phyloP scores from a whole-genome alignment of 2,113 vertebrate genomes.

The Megaceryle maxima region DNA sequence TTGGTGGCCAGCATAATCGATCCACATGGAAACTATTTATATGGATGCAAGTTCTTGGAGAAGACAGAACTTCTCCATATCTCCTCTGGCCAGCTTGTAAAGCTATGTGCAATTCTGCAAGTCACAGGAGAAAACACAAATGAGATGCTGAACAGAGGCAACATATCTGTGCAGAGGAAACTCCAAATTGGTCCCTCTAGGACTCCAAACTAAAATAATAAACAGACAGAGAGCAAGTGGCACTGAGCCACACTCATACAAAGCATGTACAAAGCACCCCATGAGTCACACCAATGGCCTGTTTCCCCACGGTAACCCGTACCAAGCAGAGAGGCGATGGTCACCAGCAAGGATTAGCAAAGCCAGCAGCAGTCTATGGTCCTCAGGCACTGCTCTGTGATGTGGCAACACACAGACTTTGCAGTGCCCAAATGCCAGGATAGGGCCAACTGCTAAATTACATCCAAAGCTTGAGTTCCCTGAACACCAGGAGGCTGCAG shows the following conservation, averaged over 20 bases:
- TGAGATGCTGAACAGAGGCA: neutral
- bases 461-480: neutral
- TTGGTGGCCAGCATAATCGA: neutral
- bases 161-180: neutral
- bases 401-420: neutral
- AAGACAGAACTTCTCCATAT: neutral
- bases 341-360: neutral
- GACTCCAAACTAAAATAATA: neutral
- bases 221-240: neutral
- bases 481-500: neutral
- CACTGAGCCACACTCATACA: neutral
- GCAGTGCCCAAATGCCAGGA: neutral
- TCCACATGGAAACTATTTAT: neutral
- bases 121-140: neutral
- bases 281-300: fast-evolving
- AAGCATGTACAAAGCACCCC: neutral
- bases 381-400: neutral
- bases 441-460: neutral
- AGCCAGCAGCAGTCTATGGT: neutral
- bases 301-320: neutral
- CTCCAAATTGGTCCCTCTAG: neutral
- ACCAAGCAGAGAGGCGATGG: neutral
- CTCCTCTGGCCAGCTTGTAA: neutral
- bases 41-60: neutral
- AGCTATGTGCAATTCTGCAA: neutral